Conservation (phyloP, 2,797 vertebrate species). For the Menidia menidia region DNA sequence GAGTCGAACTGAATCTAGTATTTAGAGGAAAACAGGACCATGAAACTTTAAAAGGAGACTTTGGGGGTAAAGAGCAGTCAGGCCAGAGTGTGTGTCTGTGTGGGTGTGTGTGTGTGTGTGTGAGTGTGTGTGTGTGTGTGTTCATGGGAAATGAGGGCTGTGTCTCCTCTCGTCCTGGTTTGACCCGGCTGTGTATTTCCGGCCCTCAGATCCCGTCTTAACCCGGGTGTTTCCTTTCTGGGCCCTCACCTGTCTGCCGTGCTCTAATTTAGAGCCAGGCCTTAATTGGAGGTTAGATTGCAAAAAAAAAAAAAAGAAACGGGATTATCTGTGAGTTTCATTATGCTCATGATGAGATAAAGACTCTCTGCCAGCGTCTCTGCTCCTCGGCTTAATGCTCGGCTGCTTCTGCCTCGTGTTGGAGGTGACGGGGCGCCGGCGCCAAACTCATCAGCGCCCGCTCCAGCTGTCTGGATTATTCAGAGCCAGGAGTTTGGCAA, state of each 20-base stretch:
- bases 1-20: background rate
- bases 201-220: constrained; percentile 24
- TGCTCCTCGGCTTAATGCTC: constrained; percentile 48
- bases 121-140: no score
- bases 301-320: constrained; percentile 15
- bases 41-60: no score
- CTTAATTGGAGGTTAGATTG: constrained; percentile 57
- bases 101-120: no score
- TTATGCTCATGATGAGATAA: constrained; percentile 53
- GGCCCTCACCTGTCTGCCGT: constrained; percentile 40
- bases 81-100: no score
- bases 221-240: constrained; percentile 19
- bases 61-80: no score
- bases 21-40: background rate
- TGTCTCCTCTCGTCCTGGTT: constrained; percentile 2
- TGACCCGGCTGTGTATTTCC: constrained; percentile 22
- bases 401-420: constrained; percentile 21
- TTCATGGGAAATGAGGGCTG: background rate
- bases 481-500: no score
- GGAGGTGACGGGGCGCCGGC: constrained; percentile 11
- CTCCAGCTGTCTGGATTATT: no score
- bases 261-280: constrained; percentile 36
- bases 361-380: constrained; percentile 60
- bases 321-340: constrained; percentile 66
- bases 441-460: constrained; percentile 26